A percentile compares a stretch with the other conserved stretches of the same genome.
Evolutionary conservation across 1,140 invertebrate species (phyloP).

Genomic region (Andrena cerasifolii): DNA sequence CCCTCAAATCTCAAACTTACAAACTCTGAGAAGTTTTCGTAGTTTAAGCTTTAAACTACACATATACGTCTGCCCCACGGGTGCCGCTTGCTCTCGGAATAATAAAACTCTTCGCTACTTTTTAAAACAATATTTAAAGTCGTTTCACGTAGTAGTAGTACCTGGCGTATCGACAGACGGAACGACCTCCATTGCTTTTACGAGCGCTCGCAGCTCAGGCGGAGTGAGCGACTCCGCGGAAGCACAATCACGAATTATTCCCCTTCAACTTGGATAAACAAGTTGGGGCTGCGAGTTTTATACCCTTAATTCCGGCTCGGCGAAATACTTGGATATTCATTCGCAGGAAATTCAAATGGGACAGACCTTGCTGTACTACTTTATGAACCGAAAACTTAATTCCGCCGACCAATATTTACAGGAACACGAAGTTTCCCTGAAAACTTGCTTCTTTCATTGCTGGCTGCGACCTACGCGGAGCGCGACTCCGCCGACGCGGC

Average conservation of each 20-base stretch:
- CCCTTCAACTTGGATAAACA: slow-evolving; percentile 35
- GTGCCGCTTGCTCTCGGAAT: no score
- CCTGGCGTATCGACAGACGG: slow-evolving; percentile 2
- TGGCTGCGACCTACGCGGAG: no score
- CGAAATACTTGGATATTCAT: slow-evolving; percentile 29
- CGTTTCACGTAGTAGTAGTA: not conserved
- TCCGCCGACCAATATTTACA: not conserved
- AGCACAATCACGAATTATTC: slow-evolving; percentile 43
- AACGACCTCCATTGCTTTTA: slow-evolving; percentile 24
- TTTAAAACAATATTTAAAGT: slow-evolving; percentile 11
- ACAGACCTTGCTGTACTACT: slow-evolving; percentile 23
- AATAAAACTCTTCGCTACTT: slow-evolving; percentile 2
- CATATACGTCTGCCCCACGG: no score
- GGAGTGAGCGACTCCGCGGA: not conserved
- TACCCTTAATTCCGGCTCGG: slow-evolving; percentile 27
- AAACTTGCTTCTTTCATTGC: slow-evolving; percentile 1
- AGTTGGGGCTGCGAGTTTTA: not conserved
- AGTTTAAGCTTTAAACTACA: no score
- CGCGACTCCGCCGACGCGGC: not conserved
- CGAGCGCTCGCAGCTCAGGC: not conserved
- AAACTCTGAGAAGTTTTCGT: no score
- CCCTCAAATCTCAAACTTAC: no score
- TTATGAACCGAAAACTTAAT: slow-evolving; percentile 47
- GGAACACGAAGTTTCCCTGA: slow-evolving; percentile 16
- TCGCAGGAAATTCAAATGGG: slow-evolving; percentile 24